These are phyloP conservation scores for Streptopelia turtur DNA, from an alignment of 2,797 vertebrate species.

Conservation along the genomic window DNA sequence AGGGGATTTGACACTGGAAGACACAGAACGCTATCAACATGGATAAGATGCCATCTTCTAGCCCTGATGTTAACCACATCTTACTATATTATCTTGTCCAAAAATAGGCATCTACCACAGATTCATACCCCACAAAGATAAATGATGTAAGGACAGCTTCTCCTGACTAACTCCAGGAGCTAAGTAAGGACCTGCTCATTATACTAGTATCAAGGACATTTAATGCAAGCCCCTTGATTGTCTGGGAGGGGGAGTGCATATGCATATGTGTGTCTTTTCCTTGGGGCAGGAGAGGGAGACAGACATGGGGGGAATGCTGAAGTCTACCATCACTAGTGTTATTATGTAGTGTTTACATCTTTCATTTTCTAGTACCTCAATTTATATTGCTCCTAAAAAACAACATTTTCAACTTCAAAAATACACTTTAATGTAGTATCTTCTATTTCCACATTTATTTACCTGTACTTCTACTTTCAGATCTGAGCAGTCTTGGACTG, in stretches of 20 bases:
- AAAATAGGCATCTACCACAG: background rate
- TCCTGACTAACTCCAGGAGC: background rate
- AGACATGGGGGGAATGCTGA: background rate
- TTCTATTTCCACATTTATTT: background rate
- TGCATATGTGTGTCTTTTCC: background rate
- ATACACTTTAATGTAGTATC: background rate
- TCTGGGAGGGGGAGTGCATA: accelerated
- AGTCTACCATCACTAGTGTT: background rate
- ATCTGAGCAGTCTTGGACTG: background rate
- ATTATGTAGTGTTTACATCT: background rate
- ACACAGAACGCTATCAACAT: background rate
- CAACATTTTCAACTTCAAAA: background rate
- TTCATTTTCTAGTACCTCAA: background rate
- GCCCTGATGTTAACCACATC: background rate
- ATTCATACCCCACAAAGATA: background rate
- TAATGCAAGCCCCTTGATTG: background rate
- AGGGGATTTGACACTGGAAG: conserved; percentile 2
- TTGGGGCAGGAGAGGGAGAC: background rate
- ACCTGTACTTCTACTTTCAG: background rate
- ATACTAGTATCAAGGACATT: background rate
- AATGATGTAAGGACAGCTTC: background rate
- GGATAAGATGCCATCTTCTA: background rate
- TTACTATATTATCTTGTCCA: background rate
- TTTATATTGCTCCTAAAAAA: background rate
- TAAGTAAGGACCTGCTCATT: background rate